These are phyloP conservation scores for Axis porcinus DNA, from an alignment of 2,113 vertebrate species.

Conservation along the genomic window DNA sequence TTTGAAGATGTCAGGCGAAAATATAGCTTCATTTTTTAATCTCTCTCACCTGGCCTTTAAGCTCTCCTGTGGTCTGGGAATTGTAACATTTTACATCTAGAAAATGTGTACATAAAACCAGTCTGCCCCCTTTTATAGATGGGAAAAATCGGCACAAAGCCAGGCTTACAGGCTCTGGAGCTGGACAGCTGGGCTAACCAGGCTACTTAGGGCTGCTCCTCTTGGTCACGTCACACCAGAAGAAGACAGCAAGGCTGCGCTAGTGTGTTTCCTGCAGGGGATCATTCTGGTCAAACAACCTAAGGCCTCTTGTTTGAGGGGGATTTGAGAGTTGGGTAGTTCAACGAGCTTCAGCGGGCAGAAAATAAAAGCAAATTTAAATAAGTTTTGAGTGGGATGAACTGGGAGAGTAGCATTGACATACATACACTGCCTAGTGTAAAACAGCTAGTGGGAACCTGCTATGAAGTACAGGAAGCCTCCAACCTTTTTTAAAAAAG, in stretches of 20 bases:
- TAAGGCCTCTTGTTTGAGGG: neutral
- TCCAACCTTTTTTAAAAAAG: neutral
- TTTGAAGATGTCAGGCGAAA: neutral
- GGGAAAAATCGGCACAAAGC: neutral
- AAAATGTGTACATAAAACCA: neutral
- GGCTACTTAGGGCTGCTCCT: neutral
- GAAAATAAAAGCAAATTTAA: neutral
- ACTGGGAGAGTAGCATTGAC: neutral
- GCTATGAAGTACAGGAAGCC: neutral
- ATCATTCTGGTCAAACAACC: neutral
- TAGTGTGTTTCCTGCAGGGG: neutral
- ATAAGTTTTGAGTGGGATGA: neutral
- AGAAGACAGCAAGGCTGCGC: rapidly evolving
- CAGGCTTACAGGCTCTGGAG: neutral
- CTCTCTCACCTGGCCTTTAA: neutral
- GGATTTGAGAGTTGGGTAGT: neutral
- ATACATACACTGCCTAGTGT: neutral
- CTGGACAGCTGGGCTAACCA: neutral
- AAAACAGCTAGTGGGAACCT: neutral
- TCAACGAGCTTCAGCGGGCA: neutral
- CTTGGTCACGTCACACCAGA: neutral
- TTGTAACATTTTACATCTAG: neutral
- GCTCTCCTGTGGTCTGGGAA: neutral
- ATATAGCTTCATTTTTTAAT: neutral
- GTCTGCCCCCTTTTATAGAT: neutral